phyloP scores from a whole-genome alignment of 30 jellyfish, hydroid and myxozoan genomes.

The Pseudorhiza aurosa region DNA sequence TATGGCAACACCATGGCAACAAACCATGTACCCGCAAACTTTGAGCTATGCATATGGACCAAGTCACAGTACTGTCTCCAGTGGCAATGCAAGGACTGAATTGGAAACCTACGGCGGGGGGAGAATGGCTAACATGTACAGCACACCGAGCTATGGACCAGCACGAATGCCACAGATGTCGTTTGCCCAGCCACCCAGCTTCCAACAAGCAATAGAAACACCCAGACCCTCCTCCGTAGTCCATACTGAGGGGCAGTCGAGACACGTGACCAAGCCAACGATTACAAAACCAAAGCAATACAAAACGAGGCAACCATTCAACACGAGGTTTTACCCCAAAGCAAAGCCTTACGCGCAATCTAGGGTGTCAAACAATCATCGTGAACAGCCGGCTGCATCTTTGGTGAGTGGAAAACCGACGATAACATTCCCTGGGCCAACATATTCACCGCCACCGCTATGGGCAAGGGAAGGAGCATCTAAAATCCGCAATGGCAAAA shows the following conservation, averaged over 20 bases:
- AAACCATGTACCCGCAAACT: conserved; percentile 49
- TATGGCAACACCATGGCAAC: conserved; percentile 62
- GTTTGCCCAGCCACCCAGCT: conserved; percentile 13
- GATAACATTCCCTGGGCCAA: conserved; percentile 94
- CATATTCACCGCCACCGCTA: conserved; percentile 95
- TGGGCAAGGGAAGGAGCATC: conserved; percentile 51
- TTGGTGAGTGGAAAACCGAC: conserved; percentile 50
- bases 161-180: conserved; percentile 23
- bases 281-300: conserved; percentile 1
- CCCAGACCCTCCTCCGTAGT: conserved; percentile 41
- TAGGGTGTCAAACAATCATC: conserved; percentile 4
- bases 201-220: conserved; percentile 32
- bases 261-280: conserved; percentile 57
- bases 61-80: conserved; percentile 20
- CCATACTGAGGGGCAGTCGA: conserved; percentile 56
- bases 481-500: not conserved
- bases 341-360: conserved; percentile 32
- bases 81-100: not conserved
- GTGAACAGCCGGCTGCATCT: conserved; percentile 30
- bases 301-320: not conserved
- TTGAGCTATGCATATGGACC: conserved; percentile 54
- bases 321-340: conserved; percentile 25
- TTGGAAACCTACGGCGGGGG: not conserved
- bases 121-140: not conserved
- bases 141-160: conserved; percentile 1